Percentiles rank a stretch among this genome's conserved stretches.
phyloP scores from a whole-genome alignment of 2,797 vertebrate species.

The Sebastes matsubarae region DNA sequence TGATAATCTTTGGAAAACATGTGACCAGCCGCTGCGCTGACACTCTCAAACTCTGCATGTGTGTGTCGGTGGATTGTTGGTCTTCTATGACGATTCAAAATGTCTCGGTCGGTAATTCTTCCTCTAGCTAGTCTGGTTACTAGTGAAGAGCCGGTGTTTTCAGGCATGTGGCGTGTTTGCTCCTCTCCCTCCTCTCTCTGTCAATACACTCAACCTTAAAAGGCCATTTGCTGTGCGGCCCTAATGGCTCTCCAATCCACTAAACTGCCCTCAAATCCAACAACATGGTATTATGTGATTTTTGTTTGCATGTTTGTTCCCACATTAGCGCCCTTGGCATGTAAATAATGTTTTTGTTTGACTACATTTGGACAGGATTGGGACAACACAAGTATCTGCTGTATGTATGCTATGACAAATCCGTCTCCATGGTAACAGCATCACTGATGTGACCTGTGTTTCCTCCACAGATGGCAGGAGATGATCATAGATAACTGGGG shows the following conservation, averaged over 20 bases:
- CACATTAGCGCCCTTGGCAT: constrained; percentile 20
- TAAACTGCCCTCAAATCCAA: constrained; percentile 59
- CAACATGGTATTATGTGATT: not conserved
- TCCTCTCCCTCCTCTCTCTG: constrained; percentile 62
- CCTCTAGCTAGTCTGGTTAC: constrained; percentile 45
- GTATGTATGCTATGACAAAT: not conserved
- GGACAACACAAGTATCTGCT: constrained; percentile 19
- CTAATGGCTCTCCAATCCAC: constrained; percentile 76
- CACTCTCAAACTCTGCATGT: constrained; percentile 1
- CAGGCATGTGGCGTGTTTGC: constrained; percentile 68
- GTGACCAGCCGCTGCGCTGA: constrained; percentile 67
- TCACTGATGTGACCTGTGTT: constrained; percentile 47
- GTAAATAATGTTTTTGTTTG: constrained; percentile 41
- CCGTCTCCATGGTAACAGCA: constrained; percentile 34
- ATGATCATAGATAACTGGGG: constrained; percentile 54
- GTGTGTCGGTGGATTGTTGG: not conserved
- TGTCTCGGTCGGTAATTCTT: constrained; percentile 18
- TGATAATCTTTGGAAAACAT: constrained; percentile 72
- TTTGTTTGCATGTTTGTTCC: constrained; percentile 30
- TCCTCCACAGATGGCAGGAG: constrained; percentile 75
- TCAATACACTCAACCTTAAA: constrained; percentile 84
- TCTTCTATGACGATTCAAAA: not conserved
- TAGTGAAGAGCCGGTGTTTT: constrained; percentile 60
- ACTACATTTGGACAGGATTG: not conserved
- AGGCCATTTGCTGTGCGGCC: constrained; percentile 71